Evolutionary conservation across 2,888 invertebrate genomes (phyloP), one percentile per base, ranked within the genome.

Genomic region (Dinocampus coccinellae): DNA sequence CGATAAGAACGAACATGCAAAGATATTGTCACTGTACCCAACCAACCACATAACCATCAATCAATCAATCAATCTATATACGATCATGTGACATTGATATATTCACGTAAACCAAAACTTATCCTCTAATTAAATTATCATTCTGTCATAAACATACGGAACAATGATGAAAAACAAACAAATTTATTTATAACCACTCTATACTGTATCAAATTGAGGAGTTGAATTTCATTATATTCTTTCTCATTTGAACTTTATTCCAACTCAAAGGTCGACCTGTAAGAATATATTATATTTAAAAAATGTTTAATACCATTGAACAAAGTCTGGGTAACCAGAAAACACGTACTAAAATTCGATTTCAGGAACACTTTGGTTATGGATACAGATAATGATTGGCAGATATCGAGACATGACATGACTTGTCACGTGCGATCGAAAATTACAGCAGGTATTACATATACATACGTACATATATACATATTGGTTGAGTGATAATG

Each of bases 381-480:
- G 39, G 52, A 67, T 36, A 55, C 36, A 42, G 39, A 39, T 61
- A 67, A 47, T 66, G 67, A 47, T 64, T 70, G 63, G 73, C 67
- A 70, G 22, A 58, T 39, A 62, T 47, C 68, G 39, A n/a, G n/a
- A n/a, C n/a, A n/a, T n/a, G 39, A 39, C 39, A 11, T 3, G 60
- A 73, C 71, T 72, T 72, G 73, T 72, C 71, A 70, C 69, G 69
- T 75, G 70, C 73, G 75, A 73, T 75, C 73, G 75, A 73, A 73
- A 73, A 73, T 75, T 73, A 73, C 68, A 64, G 73, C 67, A 70
- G 66, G 67, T 62, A 65, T 47, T 47, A 47, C 3, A 20, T 16
- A 16, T 47, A 7, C 9, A 16, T 20, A 0, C n/a, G n/a, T 7
- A 3, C 4, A 39, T 47, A 16, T 16, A 47, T 20, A 16, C 7